Evolutionary conservation across 1,140 invertebrate genomes (phyloP), one percentile per base, ranked within the genome.

Genomic region (Zaprionus taronus): DNA sequence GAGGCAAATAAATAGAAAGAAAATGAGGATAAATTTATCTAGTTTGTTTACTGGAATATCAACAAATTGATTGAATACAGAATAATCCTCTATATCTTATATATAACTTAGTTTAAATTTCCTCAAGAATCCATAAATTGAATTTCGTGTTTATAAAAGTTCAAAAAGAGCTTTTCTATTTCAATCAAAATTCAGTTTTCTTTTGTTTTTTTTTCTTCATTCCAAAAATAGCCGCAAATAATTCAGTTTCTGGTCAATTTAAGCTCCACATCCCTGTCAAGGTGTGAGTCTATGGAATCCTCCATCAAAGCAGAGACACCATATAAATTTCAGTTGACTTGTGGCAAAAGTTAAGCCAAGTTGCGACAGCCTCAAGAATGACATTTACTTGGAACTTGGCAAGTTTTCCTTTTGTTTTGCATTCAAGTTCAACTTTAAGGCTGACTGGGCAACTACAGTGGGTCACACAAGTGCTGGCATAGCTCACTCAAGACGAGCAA

Each of bases 371-470:
- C 20, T 49, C 47, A 15, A 22, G 9, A 4, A 49, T 49, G 47
- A 49, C 17, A 49, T 49, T 49, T 49, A 49, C 20, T 49, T 49
- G 22, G 11, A 51, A 24, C 20, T 51, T 24, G 20, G 4, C 20
- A 49, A 49, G 17, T 49, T 51, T 12, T 14, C 9, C 20, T 3
- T 24, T 51, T 51, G 47, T 24, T 51, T 51, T 24, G 47, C 47
- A 51, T 51, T 24, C 20, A 14, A 51, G 47, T 7, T 47, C 5
- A 24, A 24, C 20, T 51, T 12, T 34, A 47, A 63, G 41, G 47
- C 6, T 70, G 36, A 9, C 47, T 49, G 49, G 51, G 60, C 60
- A 47, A 60, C n/a, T 34, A 34, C 41, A 62, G 47, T n/a, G 38
- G 11, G 22, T 44, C 38, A 31, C 7, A 11, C 5, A 11, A 44